These are phyloP conservation scores for Micromesistius poutassou DNA, from an alignment of 2,797 vertebrate genomes.

Conservation along the genomic window DNA sequence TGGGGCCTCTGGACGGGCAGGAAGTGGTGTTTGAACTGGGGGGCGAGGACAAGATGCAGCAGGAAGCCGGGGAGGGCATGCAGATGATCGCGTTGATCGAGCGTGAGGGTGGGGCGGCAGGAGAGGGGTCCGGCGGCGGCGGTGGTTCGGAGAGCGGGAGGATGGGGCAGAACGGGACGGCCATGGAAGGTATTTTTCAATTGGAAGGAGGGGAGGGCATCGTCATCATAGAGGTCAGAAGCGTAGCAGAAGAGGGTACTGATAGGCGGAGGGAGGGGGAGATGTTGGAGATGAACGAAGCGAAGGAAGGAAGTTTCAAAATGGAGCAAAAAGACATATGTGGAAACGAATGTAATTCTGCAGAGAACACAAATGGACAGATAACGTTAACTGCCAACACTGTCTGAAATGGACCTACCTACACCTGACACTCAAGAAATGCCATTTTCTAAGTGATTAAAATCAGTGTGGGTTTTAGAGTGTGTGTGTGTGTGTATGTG, in stretches of 20 bases:
- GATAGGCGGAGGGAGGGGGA: constrained; percentile 56
- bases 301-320: constrained; percentile 45
- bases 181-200: constrained; percentile 75
- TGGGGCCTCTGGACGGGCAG: constrained; percentile 72
- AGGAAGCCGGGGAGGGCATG: constrained; percentile 62
- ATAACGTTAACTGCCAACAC: constrained; percentile 38
- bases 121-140: constrained; percentile 42
- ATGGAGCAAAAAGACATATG: constrained; percentile 47
- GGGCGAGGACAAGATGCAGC: constrained; percentile 66
- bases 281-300: constrained; percentile 52
- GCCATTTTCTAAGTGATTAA: constrained; percentile 41
- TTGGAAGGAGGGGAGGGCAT: constrained; percentile 76
- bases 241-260: constrained; percentile 65
- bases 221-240: constrained; percentile 80
- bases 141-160: constrained; percentile 42
- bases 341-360: constrained; percentile 33
- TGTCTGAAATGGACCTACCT: constrained; percentile 43
- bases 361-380: constrained; percentile 33
- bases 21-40: constrained; percentile 77
- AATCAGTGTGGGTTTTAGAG: constrained; percentile 13
- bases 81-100: constrained; percentile 80
- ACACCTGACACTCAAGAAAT: constrained; percentile 40
- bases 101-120: constrained; percentile 57
- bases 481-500: constrained; percentile 15
- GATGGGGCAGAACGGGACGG: constrained; percentile 42